Evolutionary conservation across 2,113 vertebrate genomes (phyloP).

Genomic region (Odocoileus hemionus): DNA sequence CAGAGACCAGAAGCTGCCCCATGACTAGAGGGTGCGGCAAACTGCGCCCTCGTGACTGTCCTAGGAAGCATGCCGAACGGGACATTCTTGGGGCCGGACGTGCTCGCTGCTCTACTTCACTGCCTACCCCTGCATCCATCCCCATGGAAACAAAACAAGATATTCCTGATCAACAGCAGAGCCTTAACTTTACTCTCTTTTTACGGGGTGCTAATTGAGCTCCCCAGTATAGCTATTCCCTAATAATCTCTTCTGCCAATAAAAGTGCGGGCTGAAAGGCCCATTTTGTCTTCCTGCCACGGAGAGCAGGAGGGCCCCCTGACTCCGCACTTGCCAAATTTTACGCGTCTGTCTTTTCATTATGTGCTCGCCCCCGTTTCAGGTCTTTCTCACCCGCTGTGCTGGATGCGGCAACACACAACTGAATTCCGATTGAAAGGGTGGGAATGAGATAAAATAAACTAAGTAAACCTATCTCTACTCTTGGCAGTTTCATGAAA

Average conservation of each 20-base stretch:
- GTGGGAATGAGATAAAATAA: neutral
- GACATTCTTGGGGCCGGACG: neutral
- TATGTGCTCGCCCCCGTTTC: accelerated
- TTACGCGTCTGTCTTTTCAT: neutral
- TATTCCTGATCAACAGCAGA: neutral
- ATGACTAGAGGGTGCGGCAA: neutral
- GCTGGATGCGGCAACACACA: neutral
- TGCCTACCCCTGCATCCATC: neutral
- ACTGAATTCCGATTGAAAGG: neutral
- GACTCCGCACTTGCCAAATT: neutral
- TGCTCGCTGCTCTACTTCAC: neutral
- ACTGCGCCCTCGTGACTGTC: neutral
- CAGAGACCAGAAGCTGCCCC: neutral
- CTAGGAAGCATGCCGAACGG: neutral
- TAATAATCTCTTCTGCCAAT: neutral
- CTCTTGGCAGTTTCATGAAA: neutral
- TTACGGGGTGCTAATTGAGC: neutral
- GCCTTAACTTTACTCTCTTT: neutral
- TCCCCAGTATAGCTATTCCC: neutral
- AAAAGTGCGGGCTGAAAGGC: neutral
- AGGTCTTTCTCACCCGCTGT: neutral
- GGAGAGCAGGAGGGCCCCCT: neutral
- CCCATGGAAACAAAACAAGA: neutral
- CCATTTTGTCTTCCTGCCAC: neutral
- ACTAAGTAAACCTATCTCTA: neutral